These are phyloP conservation scores for Ctena decussata DNA, from an alignment of 2,888 invertebrate genomes.

Conservation along the genomic window DNA sequence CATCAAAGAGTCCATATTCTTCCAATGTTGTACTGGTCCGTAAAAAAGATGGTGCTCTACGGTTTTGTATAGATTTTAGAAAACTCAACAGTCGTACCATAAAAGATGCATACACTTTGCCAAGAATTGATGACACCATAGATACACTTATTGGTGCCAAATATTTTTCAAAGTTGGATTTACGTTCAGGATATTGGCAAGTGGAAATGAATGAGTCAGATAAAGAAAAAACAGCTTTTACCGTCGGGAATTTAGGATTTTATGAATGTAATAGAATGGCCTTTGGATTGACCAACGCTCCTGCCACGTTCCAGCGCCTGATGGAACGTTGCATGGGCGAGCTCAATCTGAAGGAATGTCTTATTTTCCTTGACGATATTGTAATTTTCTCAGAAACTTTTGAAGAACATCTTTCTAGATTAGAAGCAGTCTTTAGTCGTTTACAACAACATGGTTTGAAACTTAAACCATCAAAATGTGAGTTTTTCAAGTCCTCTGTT, in stretches of 20 bases:
- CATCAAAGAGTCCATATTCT: constrained; percentile 31
- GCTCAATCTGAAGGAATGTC: constrained; percentile 41
- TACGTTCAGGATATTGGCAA: too few relatives aligned
- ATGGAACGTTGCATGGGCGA: constrained; percentile 48
- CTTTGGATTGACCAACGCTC: too few relatives aligned
- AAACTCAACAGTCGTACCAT: constrained; percentile 43
- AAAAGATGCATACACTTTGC: constrained; percentile 45
- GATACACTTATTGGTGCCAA: constrained; percentile 37
- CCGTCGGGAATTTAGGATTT: constrained; percentile 46
- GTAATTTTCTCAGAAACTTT: constrained; percentile 33
- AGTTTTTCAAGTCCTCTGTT: constrained; percentile 37
- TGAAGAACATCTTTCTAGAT: constrained; percentile 32
- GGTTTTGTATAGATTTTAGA: constrained; percentile 51
- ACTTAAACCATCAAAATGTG: constrained; percentile 40
- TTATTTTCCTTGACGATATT: constrained; percentile 51
- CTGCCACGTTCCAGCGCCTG: constrained; percentile 39
- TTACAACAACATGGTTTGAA: constrained; percentile 34
- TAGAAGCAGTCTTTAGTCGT: constrained; percentile 34
- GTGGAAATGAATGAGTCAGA: constrained; percentile 37
- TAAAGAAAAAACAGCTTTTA: constrained; percentile 47
- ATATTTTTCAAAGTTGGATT: too few relatives aligned
- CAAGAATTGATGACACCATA: constrained; percentile 45
- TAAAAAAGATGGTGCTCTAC: constrained; percentile 47
- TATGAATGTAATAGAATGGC: constrained; percentile 52
- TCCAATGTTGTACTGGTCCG: constrained; percentile 53